Conservation (phyloP, 2,888 invertebrate genomes). For the Octonoba sinensis region DNA sequence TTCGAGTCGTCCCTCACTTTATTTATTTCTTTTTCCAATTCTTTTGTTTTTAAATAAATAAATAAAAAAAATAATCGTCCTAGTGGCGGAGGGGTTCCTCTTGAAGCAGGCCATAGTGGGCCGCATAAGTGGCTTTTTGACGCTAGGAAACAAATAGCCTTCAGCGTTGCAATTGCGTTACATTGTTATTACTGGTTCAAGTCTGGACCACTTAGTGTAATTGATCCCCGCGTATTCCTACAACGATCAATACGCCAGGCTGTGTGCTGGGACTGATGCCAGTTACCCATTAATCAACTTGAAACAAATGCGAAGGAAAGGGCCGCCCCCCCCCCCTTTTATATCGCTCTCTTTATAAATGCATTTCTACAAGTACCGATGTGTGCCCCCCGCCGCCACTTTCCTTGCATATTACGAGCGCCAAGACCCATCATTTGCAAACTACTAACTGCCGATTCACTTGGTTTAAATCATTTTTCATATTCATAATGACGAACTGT, state of each 20-base stretch:
- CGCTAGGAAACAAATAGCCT: slow-evolving; percentile 61
- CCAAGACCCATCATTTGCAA: slow-evolving; percentile 51
- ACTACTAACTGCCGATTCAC: slow-evolving; percentile 46
- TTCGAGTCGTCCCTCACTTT: slow-evolving; percentile 5
- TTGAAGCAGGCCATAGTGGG: slow-evolving; percentile 25
- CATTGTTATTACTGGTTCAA: slow-evolving; percentile 63
- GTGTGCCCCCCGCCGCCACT: slow-evolving; percentile 5
- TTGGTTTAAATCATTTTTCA: slow-evolving; percentile 58
- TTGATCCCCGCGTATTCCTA: slow-evolving; percentile 53
- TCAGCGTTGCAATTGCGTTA: slow-evolving; percentile 60
- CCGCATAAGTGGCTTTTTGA: slow-evolving; percentile 49
- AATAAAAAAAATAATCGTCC: slow-evolving; percentile 8
- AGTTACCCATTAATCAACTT: slow-evolving; percentile 60
- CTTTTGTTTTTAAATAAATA: slow-evolving; percentile 24
- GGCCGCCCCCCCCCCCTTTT: slow-evolving; percentile 7
- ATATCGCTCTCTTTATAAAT: slow-evolving; percentile 49
- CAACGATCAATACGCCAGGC: slow-evolving; percentile 40
- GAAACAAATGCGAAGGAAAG: slow-evolving; percentile 57
- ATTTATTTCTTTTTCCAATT: slow-evolving; percentile 23
- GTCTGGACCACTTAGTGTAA: slow-evolving; percentile 62
- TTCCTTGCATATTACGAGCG: slow-evolving; percentile 26
- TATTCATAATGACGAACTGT: slow-evolving; percentile 50
- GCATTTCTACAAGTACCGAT: slow-evolving; percentile 52
- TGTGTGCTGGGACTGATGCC: slow-evolving; percentile 50
- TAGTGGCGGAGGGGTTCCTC: slow-evolving; percentile 7